These are phyloP conservation scores for Neodiprion pinetum DNA, from an alignment of 1,140 invertebrate genomes.

Conservation along the genomic window DNA sequence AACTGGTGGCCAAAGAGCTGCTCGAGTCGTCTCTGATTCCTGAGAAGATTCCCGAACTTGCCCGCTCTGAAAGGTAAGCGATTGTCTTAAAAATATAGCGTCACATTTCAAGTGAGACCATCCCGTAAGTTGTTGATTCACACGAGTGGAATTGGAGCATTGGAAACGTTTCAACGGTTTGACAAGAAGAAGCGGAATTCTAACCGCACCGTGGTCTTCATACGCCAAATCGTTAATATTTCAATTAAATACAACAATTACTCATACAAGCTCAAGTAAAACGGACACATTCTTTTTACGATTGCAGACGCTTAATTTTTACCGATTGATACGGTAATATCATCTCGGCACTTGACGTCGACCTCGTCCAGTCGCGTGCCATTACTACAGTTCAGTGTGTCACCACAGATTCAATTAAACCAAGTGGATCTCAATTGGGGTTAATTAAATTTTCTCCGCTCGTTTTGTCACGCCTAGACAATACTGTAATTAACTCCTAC, in stretches of 20 bases:
- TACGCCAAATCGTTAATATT: too few relatives aligned
- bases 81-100: neutral
- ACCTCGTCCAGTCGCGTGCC: neutral
- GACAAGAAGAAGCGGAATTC: too few relatives aligned
- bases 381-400: slow-evolving; percentile 11
- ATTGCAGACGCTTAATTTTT: neutral
- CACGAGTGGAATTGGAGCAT: too few relatives aligned
- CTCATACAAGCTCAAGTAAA: too few relatives aligned
- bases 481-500: too few relatives aligned
- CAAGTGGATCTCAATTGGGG: slow-evolving; percentile 34
- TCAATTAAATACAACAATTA: too few relatives aligned
- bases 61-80: slow-evolving; percentile 37
- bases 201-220: too few relatives aligned
- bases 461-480: neutral
- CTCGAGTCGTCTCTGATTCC: slow-evolving; percentile 47
- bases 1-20: slow-evolving; percentile 49
- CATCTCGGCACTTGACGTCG: slow-evolving; percentile 3
- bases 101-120: too few relatives aligned
- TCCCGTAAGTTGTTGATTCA: too few relatives aligned
- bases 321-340: slow-evolving; percentile 8
- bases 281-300: neutral
- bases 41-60: slow-evolving; percentile 43
- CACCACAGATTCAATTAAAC: slow-evolving; percentile 35
- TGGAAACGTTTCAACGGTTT: too few relatives aligned
- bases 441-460: slow-evolving; percentile 27